These are phyloP conservation scores for Cryptocephalus primarius DNA, from an alignment of 2,888 invertebrate genomes.

Conservation along the genomic window DNA sequence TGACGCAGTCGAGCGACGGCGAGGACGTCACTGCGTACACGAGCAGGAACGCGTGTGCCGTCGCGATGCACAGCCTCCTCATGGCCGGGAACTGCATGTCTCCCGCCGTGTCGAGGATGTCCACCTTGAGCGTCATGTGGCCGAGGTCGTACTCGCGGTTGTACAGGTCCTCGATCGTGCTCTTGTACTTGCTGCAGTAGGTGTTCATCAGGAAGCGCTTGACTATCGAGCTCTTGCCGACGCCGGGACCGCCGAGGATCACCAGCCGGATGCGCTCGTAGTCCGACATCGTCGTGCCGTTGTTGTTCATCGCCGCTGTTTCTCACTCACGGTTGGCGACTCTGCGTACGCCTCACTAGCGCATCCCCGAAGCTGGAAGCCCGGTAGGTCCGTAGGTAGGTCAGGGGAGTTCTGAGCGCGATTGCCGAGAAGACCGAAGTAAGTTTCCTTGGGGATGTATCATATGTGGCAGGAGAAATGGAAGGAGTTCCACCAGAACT, in stretches of 20 bases:
- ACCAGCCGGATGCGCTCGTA: constrained; percentile 73
- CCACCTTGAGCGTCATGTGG: constrained; percentile 61
- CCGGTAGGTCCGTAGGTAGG: too few species aligned
- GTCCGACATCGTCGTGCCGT: constrained; percentile 51
- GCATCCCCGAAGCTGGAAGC: too few species aligned
- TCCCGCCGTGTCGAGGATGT: constrained; percentile 73
- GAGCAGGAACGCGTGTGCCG: constrained; percentile 78
- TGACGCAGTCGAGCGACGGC: constrained; percentile 60
- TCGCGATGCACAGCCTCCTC: constrained; percentile 76
- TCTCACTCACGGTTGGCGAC: neutral
- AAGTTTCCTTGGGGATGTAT: too few species aligned
- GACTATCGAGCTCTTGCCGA: constrained; percentile 78
- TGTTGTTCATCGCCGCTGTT: constrained; percentile 25
- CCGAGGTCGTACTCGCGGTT: constrained; percentile 74
- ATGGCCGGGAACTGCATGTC: constrained; percentile 86
- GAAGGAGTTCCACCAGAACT: too few species aligned
- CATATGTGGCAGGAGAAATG: too few species aligned
- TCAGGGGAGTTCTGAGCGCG: too few species aligned
- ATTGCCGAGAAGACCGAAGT: too few species aligned
- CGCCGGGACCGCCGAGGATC: constrained; percentile 69
- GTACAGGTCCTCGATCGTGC: constrained; percentile 82
- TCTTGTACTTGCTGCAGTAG: constrained; percentile 69
- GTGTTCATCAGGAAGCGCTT: constrained; percentile 70
- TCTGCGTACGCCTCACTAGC: too few species aligned
- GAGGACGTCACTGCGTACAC: constrained; percentile 73